Evolutionary conservation across 1,140 invertebrate species (phyloP).

Genomic region (Drosophila kohkoa): DNA sequence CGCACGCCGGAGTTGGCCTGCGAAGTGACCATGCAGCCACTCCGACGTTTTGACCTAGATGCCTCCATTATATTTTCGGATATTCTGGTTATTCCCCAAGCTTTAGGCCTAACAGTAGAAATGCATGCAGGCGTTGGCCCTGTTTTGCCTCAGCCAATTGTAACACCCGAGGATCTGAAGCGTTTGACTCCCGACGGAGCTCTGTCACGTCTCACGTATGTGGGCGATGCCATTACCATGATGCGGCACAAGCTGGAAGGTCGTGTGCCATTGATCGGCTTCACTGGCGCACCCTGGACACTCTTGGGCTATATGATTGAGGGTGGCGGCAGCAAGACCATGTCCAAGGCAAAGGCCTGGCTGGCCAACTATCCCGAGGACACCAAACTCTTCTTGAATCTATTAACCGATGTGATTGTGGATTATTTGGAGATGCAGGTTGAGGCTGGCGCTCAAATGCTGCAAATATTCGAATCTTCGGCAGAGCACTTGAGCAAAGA

Average conservation of each 20-base stretch:
- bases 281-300: slow-evolving; percentile 98
- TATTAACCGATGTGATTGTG: slow-evolving; percentile 93
- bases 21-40: slow-evolving; percentile 97
- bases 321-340: slow-evolving; percentile 96
- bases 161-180: slow-evolving; percentile 89
- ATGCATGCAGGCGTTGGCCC: slow-evolving; percentile 97
- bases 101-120: slow-evolving; percentile 95
- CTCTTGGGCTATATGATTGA: slow-evolving; percentile 99
- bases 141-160: slow-evolving; percentile 93
- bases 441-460: slow-evolving; percentile 93
- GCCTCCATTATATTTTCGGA: slow-evolving; percentile 99
- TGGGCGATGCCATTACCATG: slow-evolving; percentile 96
- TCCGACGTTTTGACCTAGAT: slow-evolving; percentile 95
- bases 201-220: slow-evolving; percentile 92
- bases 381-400: slow-evolving; percentile 90
- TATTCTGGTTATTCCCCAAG: slow-evolving; percentile 98
- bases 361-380: slow-evolving; percentile 93
- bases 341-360: slow-evolving; percentile 96
- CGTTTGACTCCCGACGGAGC: slow-evolving; percentile 90
- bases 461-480: slow-evolving; percentile 98
- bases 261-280: slow-evolving; percentile 97
- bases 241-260: slow-evolving; percentile 95
- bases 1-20: slow-evolving; percentile 95
- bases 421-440: slow-evolving; percentile 96
- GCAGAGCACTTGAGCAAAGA: slow-evolving; percentile 94